A percentile compares a stretch with the other conserved stretches of the same genome.
These are phyloP conservation scores for Sternarchorhynchus goeldii DNA, from an alignment of 2,797 vertebrate genomes.

Conservation along the genomic window DNA sequence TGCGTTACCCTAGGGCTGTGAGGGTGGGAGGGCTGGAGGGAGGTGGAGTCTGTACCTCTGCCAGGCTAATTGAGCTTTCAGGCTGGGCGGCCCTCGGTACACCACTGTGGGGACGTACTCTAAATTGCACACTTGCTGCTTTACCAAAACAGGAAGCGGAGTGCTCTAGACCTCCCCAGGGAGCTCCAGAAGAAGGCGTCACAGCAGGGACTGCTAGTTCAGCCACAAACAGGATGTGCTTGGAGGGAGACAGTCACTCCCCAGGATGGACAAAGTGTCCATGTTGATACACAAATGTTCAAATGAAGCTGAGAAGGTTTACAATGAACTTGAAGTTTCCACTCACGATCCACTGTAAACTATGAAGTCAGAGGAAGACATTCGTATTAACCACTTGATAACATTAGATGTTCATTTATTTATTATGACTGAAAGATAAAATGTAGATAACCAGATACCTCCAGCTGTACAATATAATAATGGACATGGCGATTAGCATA, in stretches of 20 bases:
- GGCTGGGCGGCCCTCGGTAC: constrained; percentile 29
- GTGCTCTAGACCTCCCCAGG: constrained; percentile 68
- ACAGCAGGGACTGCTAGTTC: constrained; percentile 53
- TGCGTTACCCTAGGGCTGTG: constrained; percentile 19
- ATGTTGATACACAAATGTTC: constrained; percentile 22
- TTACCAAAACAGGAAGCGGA: constrained; percentile 79
- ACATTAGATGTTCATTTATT: no score
- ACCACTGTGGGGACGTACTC: constrained; percentile 34
- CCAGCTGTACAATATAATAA: not conserved
- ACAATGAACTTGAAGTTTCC: not conserved
- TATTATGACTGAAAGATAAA: not conserved
- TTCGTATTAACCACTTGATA: not conserved
- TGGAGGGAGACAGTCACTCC: not conserved
- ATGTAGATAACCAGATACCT: not conserved
- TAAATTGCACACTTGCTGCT: constrained; percentile 50
- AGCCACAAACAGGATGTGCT: constrained; percentile 69
- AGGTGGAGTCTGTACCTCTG: constrained; percentile 3
- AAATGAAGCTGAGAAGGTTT: constrained; percentile 25
- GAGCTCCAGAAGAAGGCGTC: constrained; percentile 71
- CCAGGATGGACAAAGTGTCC: not conserved
- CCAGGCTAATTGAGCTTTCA: constrained; percentile 38
- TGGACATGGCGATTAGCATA: constrained; percentile 3
- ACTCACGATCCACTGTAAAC: not conserved
- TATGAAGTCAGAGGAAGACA: not conserved
- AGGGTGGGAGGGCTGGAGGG: constrained; percentile 26